Evolutionary conservation across 2,113 vertebrate genomes (phyloP), one percentile per base, ranked within the genome.

Genomic region (Oplegnathus fasciatus): DNA sequence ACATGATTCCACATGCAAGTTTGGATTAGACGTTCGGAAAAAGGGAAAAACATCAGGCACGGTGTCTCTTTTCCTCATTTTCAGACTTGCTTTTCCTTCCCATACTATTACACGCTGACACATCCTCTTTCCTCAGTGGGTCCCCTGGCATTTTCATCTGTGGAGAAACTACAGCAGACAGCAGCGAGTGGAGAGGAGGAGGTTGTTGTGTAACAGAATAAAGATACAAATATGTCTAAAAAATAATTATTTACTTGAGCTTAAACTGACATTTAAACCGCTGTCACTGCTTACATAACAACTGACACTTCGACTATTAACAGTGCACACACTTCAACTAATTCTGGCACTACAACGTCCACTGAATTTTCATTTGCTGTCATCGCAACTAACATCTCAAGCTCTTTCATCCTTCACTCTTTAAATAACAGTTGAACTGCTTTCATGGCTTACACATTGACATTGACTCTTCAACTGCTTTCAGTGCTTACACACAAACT

Each of bases 21-120:
- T 92, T 90, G 86, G 82, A 84, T 57, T 22, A 22, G 46, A 52
- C 0, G 6, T 80, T 57, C 34, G 82, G 78, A 81, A 87, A 83
- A 84, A 81, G 55, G 26, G 66, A 60, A 55, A 37, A 54, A 84
- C 22, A 24, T 81, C 64, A 80, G 71, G 55, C 48, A 48, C 24
- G 17, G 40, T 66, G 64, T 60, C 72, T 50, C 44, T 55, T 79
- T 85, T 77, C 71, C 26, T 75, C 26, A 64, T 79, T 80, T 86
- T 77, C 46, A 67, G 73, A 73, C 75, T 37, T 26, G 52, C 54
- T 80, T 84, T 84, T 77, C 70, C 67, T 74, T 80, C 74, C 42
- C 62, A 34, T n/a, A 64, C 64, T 60, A 34, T 80, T 89, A 89
- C 75, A 86, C 15, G 30, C 75, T 78, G 88, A 73, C 83, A 86